Evolutionary conservation across 2,113 vertebrate genomes (phyloP), one percentile per base, ranked within the genome.

Genomic region (Climacteris rufus): DNA sequence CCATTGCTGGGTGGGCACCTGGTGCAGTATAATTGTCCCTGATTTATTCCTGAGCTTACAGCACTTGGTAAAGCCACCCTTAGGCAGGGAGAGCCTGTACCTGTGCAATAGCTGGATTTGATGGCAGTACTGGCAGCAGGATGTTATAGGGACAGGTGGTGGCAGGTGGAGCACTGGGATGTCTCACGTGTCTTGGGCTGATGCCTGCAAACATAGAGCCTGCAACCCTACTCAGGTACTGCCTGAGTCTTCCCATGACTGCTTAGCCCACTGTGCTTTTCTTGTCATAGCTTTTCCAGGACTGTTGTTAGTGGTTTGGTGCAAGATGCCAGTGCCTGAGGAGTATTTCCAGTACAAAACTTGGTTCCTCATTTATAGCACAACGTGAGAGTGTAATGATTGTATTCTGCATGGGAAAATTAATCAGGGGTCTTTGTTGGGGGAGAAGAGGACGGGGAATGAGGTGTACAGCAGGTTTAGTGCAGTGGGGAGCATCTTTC

Each of bases 361-460:
- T 39, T 28, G 1, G 6, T 24, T 66, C 30, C 9, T 63, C 7
- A 30, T 39, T 49, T 50, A 6, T 8, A 68, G 35, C 24, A 57
- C 16, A 49, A 5, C 0, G 1, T 83, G 31, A 1, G 6, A 53
- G 27, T 27, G 31, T 22, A 35, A 83, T 49, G 33, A 28, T 22
- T 52, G 21, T 37, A 66, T 66, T 47, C 37, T 64, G 40, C n/a
- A 8, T 12, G 53, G 52, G n/a, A 53, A 68, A 87, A 53, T 35
- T 20, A 31, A 30, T 15, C 18, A 10, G 27, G 1, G 3, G 28
- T 23, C 19, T 66, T 59, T 65, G 3, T 0, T 69, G 22, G 10
- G 5, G 10, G 6, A 82, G 65, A 61, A 71, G n/a, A 50, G 15
- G 22, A 64, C 42, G 35, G 33, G 9, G 22, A 42, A 66, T 15